Percentiles rank a stretch among this genome's conserved stretches.
Conservation (phyloP, 1,140 invertebrate species). For the Hyphantria cunea region DNA sequence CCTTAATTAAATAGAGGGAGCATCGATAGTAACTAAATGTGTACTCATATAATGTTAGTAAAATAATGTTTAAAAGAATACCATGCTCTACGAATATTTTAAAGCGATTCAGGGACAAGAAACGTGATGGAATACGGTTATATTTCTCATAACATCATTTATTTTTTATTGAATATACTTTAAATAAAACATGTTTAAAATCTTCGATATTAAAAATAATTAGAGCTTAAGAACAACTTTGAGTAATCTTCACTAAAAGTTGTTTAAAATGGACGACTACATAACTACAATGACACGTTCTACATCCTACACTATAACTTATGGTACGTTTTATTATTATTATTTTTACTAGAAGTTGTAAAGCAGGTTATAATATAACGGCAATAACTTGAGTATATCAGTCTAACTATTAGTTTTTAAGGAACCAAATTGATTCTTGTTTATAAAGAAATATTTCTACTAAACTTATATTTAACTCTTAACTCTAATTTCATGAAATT, state of each 20-base stretch:
- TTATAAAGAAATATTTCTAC: constrained; percentile 14
- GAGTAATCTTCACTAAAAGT: constrained; percentile 19
- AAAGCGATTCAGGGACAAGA: constrained; percentile 25
- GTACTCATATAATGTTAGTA: constrained; percentile 33
- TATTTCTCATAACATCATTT: constrained; percentile 44
- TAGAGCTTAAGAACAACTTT: constrained; percentile 4
- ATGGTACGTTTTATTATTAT: constrained; percentile 7
- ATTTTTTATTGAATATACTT: constrained; percentile 6
- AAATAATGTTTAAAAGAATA: constrained; percentile 38
- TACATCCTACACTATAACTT: constrained; percentile 35
- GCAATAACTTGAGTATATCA: constrained; percentile 43
- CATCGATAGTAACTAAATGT: constrained; percentile 35
- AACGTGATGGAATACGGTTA: constrained; percentile 32
- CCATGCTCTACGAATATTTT: constrained; percentile 36
- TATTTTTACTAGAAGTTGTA: constrained; percentile 33
- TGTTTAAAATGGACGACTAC: constrained; percentile 40
- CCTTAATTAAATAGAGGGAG: constrained; percentile 54
- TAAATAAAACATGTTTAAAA: constrained; percentile 8
- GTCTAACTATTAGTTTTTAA: constrained; percentile 44
- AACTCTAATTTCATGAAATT: constrained; percentile 84
- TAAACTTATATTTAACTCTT: constrained; percentile 77
- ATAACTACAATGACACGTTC: constrained; percentile 36
- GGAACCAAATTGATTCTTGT: constrained; percentile 30
- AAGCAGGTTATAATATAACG: constrained; percentile 44
- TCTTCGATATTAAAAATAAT: constrained; percentile 1